Conservation (phyloP, 2,113 vertebrate species). For the Caracal caracal region DNA sequence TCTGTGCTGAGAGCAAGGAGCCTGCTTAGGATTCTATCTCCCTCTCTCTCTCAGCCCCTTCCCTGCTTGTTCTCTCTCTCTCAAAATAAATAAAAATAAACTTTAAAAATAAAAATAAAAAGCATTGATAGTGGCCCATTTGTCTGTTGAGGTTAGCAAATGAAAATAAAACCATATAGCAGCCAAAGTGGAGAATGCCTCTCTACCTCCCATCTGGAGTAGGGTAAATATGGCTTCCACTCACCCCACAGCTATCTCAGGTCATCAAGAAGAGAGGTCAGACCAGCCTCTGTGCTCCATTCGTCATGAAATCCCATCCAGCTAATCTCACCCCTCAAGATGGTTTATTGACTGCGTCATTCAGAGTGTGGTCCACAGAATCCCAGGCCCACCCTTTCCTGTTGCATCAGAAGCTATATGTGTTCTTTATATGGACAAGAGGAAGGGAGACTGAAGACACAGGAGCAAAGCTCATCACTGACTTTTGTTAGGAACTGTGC, state of each 20-base stretch:
- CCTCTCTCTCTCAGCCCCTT: too few relatives aligned
- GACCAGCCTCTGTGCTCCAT: neutral
- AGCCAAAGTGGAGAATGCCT: neutral
- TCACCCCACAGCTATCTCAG: neutral
- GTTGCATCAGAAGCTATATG: neutral
- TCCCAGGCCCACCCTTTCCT: accelerated
- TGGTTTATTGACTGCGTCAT: neutral
- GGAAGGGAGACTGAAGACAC: neutral
- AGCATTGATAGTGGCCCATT: neutral
- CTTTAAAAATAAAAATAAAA: neutral
- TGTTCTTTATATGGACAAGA: neutral
- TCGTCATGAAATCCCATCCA: neutral
- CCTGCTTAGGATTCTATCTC: too few relatives aligned
- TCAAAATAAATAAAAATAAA: too few relatives aligned
- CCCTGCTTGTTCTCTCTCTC: too few relatives aligned
- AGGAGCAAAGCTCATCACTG: too few relatives aligned
- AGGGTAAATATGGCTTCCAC: too few relatives aligned
- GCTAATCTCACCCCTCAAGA: neutral
- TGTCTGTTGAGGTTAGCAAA: neutral
- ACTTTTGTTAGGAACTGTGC: neutral
- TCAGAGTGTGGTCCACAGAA: neutral
- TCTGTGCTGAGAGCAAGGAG: too few relatives aligned
- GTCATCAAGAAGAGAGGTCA: neutral
- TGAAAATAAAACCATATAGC: neutral
- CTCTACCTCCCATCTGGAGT: too few relatives aligned